These are phyloP conservation scores for Laupala kohalensis DNA, from an alignment of 1,140 invertebrate species.

Conservation along the genomic window DNA sequence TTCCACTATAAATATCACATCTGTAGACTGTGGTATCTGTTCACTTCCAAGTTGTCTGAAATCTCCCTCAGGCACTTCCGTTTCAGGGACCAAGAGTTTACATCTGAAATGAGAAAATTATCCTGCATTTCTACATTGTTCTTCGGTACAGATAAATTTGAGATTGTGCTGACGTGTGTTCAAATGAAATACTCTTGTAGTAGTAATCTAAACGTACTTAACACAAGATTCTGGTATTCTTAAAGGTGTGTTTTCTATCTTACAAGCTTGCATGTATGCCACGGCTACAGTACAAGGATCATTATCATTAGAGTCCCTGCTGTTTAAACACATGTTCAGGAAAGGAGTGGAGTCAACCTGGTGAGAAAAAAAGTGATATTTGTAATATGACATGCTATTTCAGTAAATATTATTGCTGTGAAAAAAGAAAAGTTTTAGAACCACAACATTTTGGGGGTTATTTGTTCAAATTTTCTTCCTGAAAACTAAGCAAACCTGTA, in stretches of 20 bases:
- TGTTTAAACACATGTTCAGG: conserved; percentile 43
- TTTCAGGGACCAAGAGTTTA: conserved; percentile 34
- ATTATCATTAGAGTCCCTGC: conserved; percentile 26
- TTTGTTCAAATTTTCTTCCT: too few relatives aligned
- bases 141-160: not conserved
- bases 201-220: conserved; percentile 51
- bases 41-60: conserved; percentile 40
- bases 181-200: not conserved
- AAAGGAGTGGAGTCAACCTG: conserved; percentile 46
- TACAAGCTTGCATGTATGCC: conserved; percentile 65
- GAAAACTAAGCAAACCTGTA: conserved; percentile 46
- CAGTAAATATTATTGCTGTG: too few relatives aligned
- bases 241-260: conserved; percentile 53
- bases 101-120: not conserved
- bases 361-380: conserved; percentile 10
- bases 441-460: too few relatives aligned
- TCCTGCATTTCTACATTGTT: too few relatives aligned
- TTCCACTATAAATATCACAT: conserved; percentile 80
- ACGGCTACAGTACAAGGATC: conserved; percentile 60
- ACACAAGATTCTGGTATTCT: conserved; percentile 66
- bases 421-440: too few relatives aligned
- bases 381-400: too few relatives aligned
- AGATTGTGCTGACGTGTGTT: not conserved
- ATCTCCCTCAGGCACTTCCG: conserved; percentile 52
- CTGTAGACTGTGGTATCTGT: conserved; percentile 48